phyloP scores from a whole-genome alignment of 2,888 invertebrate species.

The Tineola bisselliella region DNA sequence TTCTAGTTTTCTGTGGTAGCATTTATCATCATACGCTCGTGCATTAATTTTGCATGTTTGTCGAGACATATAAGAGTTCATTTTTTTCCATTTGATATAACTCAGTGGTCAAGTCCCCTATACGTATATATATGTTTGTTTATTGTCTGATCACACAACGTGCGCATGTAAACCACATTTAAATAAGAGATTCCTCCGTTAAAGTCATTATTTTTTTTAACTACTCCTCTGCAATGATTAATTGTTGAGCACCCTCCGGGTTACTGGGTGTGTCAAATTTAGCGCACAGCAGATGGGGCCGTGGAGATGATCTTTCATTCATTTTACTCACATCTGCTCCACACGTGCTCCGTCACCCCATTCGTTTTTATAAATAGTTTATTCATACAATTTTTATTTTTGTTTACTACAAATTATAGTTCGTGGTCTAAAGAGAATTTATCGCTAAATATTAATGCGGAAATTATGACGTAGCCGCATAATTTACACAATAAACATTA shows the following conservation, averaged over 20 bases:
- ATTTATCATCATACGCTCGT: too few relatives aligned
- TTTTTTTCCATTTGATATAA: too few relatives aligned
- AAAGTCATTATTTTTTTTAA: too few relatives aligned
- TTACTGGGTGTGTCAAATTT: slow-evolving; percentile 13
- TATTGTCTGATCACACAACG: too few relatives aligned
- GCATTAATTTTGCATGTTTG: too few relatives aligned
- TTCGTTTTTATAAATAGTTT: not conserved
- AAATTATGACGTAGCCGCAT: not conserved
- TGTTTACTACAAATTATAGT: not conserved
- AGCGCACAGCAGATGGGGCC: not conserved
- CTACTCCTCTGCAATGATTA: not conserved
- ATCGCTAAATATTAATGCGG: not conserved
- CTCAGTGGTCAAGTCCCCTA: too few relatives aligned
- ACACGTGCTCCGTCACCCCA: slow-evolving; percentile 38
- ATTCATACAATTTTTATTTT: not conserved
- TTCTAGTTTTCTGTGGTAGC: too few relatives aligned
- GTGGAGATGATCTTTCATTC: not conserved
- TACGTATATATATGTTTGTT: too few relatives aligned
- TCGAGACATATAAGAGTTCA: too few relatives aligned
- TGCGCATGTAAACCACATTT: too few relatives aligned
- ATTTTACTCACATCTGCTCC: slow-evolving; percentile 39
- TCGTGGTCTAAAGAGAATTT: not conserved
- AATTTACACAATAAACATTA: too few relatives aligned
- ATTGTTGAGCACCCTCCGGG: not conserved
- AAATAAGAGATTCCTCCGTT: too few relatives aligned